Conservation (phyloP, 2,888 invertebrate species). For the Stenodera caucasica region DNA sequence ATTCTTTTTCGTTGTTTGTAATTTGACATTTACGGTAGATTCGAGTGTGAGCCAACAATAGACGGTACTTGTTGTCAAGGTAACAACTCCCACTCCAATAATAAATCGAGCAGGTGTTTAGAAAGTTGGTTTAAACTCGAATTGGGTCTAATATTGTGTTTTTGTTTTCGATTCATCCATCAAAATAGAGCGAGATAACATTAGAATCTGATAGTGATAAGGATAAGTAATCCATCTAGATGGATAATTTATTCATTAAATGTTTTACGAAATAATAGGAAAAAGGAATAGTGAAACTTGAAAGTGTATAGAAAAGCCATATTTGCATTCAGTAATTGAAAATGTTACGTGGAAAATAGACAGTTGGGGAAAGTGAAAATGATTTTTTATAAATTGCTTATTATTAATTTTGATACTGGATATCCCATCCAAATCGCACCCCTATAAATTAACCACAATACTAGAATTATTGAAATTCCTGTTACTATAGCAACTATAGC, state of each 20-base stretch:
- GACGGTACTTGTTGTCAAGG: too few relatives aligned
- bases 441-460: not conserved
- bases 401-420: not conserved
- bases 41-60: too few relatives aligned
- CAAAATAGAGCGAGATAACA: not conserved
- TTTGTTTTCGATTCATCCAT: not conserved
- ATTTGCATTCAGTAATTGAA: slow-evolving; percentile 6
- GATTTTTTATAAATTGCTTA: not conserved
- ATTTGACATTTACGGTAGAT: too few relatives aligned
- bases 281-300: not conserved
- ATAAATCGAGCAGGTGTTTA: too few relatives aligned
- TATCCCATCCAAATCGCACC: not conserved
- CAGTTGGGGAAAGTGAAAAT: not conserved
- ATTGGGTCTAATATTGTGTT: too few relatives aligned
- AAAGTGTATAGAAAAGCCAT: not conserved
- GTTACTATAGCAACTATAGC: too few relatives aligned
- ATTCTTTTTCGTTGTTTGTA: too few relatives aligned
- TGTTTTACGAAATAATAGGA: not conserved
- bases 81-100: too few relatives aligned
- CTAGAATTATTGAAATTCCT: too few relatives aligned
- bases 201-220: not conserved
- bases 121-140: too few relatives aligned
- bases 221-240: not conserved
- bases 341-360: not conserved
- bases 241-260: slow-evolving; percentile 6